Conservation (phyloP, 2,888 invertebrate genomes). For the Agriotes lineatus region DNA sequence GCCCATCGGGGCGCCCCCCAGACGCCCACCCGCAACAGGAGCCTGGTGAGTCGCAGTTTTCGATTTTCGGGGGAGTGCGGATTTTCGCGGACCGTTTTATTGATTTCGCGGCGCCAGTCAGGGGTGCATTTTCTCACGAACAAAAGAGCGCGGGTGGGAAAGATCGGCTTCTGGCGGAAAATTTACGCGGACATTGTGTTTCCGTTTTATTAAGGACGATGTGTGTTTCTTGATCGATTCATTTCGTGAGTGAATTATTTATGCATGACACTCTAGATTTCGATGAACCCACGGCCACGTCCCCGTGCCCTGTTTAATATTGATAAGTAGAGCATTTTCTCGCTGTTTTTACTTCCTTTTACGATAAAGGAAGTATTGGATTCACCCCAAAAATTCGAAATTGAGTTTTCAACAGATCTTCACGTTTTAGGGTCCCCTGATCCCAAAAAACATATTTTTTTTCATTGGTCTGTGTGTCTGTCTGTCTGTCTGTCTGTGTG, state of each 20-base stretch:
- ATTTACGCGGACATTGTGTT: not conserved
- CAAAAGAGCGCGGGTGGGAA: not conserved
- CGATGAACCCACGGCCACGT: not conserved
- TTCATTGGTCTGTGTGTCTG: too few species aligned
- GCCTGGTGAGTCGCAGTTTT: constrained; percentile 68
- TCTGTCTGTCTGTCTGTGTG: too few species aligned
- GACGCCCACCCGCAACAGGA: constrained; percentile 65
- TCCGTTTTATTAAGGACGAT: not conserved
- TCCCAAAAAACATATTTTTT: too few species aligned
- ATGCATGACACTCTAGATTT: constrained; percentile 1
- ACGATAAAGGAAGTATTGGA: too few species aligned
- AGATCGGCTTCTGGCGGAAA: not conserved
- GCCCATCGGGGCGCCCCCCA: constrained; percentile 57
- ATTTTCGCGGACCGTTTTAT: constrained; percentile 14
- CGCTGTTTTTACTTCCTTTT: not conserved
- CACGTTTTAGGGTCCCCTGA: too few species aligned
- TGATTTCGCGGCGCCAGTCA: constrained; percentile 8
- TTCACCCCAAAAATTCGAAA: too few species aligned
- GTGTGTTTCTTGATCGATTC: constrained; percentile 3
- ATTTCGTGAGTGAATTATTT: not conserved
- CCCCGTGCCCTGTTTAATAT: constrained; percentile 6
- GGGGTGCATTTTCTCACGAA: not conserved
- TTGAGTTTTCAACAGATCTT: too few species aligned
- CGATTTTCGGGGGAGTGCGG: constrained; percentile 2
- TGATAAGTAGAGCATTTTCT: not conserved